A percentile compares a stretch with the other conserved stretches of the same genome.
These are phyloP conservation scores for Lasioglossum zephyrum DNA, from an alignment of 2,888 invertebrate species.

Conservation along the genomic window DNA sequence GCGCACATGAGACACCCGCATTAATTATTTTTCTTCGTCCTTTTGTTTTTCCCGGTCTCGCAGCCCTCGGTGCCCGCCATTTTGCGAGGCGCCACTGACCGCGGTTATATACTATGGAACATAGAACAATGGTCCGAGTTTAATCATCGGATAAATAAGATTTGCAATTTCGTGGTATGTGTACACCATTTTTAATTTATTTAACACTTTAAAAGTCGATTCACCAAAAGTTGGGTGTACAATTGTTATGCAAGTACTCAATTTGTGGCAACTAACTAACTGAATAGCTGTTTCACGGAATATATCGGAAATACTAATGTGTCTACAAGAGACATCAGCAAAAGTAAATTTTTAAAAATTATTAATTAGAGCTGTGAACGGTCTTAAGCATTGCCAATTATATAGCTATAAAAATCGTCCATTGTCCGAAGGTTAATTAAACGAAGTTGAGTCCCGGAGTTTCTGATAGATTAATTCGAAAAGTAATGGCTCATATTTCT, in stretches of 20 bases:
- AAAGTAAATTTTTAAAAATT: no score
- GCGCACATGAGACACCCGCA: conserved; percentile 79
- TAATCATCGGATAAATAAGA: conserved; percentile 6
- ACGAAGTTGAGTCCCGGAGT: no score
- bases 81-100: conserved; percentile 61
- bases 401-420: no score
- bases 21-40: conserved; percentile 81
- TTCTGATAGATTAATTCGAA: not conserved
- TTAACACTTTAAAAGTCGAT: not conserved
- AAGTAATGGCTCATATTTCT: not conserved
- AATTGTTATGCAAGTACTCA: no score
- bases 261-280: no score
- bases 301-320: no score
- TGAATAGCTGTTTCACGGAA: no score
- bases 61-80: conserved; percentile 61
- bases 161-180: not conserved
- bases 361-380: no score
- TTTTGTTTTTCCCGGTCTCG: conserved; percentile 67
- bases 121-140: not conserved
- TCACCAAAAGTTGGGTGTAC: no score
- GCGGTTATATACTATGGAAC: conserved; percentile 25
- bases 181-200: not conserved
- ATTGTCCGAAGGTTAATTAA: no score
- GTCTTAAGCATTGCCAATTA: no score
- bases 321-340: no score